phyloP scores from a whole-genome alignment of 2,888 invertebrate genomes.

The Lamellibrachia satsuma region DNA sequence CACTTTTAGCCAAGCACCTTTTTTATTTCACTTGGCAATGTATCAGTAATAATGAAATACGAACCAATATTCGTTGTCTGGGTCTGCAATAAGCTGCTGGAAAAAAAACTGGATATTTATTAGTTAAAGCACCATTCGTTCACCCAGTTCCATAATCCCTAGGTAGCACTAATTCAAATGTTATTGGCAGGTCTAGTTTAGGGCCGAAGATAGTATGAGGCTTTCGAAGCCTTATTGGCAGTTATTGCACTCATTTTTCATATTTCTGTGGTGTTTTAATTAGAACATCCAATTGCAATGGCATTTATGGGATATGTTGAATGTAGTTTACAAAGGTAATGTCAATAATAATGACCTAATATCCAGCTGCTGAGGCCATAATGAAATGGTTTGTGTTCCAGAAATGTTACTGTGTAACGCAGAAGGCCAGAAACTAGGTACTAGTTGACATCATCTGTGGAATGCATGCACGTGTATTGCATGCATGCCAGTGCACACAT shows the following conservation, averaged over 20 bases:
- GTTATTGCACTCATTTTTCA: background rate
- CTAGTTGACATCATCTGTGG: background rate
- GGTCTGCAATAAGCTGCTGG: constrained; percentile 3
- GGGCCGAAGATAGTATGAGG: background rate
- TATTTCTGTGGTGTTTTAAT: background rate
- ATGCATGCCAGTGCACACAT: too few relatives aligned
- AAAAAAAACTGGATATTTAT: background rate
- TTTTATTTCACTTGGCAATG: background rate
- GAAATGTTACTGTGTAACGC: background rate
- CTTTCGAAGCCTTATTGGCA: background rate
- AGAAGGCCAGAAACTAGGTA: background rate
- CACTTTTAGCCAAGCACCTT: background rate
- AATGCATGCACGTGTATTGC: background rate
- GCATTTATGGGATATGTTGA: background rate
- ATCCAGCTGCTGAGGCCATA: background rate
- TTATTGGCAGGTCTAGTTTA: background rate
- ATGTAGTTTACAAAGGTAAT: background rate
- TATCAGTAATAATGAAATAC: background rate
- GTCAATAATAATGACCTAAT: background rate
- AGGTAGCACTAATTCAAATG: background rate
- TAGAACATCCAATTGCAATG: background rate
- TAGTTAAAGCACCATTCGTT: background rate
- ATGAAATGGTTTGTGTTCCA: too few relatives aligned
- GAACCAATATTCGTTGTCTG: background rate
- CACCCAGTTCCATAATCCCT: background rate